Evolutionary conservation across 2,797 vertebrate genomes (phyloP).

Genomic region (Podarcis lilfordi): DNA sequence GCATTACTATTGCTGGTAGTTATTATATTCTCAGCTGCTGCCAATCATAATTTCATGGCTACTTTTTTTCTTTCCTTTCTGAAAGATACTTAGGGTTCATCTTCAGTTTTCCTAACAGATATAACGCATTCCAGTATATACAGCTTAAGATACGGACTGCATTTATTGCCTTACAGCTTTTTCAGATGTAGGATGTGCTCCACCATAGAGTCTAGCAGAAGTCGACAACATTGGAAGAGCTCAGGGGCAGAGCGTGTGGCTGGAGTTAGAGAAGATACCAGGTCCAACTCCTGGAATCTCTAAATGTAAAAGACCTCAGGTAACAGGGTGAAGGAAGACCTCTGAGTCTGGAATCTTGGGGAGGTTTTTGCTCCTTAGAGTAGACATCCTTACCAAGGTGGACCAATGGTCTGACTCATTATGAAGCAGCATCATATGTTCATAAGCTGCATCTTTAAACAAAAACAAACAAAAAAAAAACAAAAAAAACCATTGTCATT

Average conservation of each 20-base stretch:
- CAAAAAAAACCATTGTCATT: slow-evolving; percentile 66
- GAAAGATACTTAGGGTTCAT: slow-evolving; percentile 68
- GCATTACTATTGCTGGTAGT: slow-evolving; percentile 67
- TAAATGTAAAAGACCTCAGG: slow-evolving; percentile 4
- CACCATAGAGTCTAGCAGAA: slow-evolving; percentile 74
- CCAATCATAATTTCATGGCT: slow-evolving; percentile 62
- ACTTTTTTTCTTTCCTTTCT: slow-evolving; percentile 3
- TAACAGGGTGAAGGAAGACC: not conserved
- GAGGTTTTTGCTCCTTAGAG: not conserved
- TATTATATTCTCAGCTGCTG: slow-evolving; percentile 70
- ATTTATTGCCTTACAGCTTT: slow-evolving; percentile 58
- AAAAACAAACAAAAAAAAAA: not conserved
- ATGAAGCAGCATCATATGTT: not conserved
- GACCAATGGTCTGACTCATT: too few relatives aligned
- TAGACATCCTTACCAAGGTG: not conserved
- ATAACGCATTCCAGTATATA: slow-evolving; percentile 55
- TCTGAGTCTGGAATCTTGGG: not conserved
- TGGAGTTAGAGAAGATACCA: not conserved
- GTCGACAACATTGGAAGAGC: slow-evolving; percentile 36
- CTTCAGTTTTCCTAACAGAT: slow-evolving; percentile 61
- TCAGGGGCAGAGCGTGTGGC: not conserved
- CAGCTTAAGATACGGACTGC: slow-evolving; percentile 54
- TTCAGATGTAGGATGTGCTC: slow-evolving; percentile 73
- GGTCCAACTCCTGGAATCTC: not conserved
- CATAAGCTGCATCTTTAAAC: slow-evolving; percentile 60